phyloP scores from a whole-genome alignment of 2,888 invertebrate genomes.

The Sceliomorpha sp. region DNA sequence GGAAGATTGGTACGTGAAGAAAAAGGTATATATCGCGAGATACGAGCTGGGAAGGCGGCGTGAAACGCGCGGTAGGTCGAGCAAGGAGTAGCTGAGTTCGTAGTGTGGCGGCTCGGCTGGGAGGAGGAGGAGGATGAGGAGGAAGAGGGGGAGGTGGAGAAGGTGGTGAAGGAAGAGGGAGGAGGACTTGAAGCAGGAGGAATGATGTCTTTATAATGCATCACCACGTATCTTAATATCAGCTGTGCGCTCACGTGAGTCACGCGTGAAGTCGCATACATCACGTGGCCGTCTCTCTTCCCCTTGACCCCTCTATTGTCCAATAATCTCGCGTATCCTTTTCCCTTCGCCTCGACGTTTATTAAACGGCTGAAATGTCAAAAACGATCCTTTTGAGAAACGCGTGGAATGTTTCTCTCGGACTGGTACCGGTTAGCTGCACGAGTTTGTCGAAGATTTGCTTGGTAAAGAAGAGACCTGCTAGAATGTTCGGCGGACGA shows the following conservation, averaged over 20 bases:
- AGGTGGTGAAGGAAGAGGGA: conserved; percentile 26
- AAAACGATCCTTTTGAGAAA: too few species aligned
- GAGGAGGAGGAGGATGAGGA: conserved; percentile 1
- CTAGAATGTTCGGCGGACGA: too few species aligned
- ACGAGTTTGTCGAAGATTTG: too few species aligned
- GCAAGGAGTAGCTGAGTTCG: conserved; percentile 14
- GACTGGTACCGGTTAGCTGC: too few species aligned
- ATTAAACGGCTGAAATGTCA: conserved; percentile 40
- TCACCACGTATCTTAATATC: conserved; percentile 61
- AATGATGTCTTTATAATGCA: conserved; percentile 66
- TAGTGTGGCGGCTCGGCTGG: conserved; percentile 22
- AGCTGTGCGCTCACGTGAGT: conserved; percentile 59
- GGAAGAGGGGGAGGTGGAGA: conserved; percentile 18
- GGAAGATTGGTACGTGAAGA: conserved; percentile 15
- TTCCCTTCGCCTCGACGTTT: conserved; percentile 28
- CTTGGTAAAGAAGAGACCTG: too few species aligned
- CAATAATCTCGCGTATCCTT: conserved; percentile 51
- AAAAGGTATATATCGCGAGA: too few species aligned
- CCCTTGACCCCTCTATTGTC: conserved; percentile 39
- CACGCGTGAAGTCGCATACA: conserved; percentile 71
- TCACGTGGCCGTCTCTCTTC: conserved; percentile 58
- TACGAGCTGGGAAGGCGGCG: not conserved
- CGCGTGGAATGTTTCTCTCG: too few species aligned
- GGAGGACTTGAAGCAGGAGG: conserved; percentile 38
- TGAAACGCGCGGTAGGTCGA: conserved; percentile 43